Percentiles rank a stretch among this genome's conserved stretches.
Conservation (phyloP, 2,113 vertebrate genomes). For the Cettia cetti region DNA sequence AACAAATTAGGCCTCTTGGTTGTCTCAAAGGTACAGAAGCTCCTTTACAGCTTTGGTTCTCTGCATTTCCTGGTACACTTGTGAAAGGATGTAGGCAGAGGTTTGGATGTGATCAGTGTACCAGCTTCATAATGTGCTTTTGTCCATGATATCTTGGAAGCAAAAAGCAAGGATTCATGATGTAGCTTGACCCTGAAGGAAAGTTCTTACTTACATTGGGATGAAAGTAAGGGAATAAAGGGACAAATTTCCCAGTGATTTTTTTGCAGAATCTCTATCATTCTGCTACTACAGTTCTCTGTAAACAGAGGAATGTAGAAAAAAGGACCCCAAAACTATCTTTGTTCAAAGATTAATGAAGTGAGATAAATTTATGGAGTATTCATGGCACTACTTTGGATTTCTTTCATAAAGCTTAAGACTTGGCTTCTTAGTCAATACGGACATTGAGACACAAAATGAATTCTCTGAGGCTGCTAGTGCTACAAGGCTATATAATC, state of each 20-base stretch:
- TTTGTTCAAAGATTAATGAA: background rate
- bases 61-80: background rate
- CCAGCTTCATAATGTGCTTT: fast-evolving
- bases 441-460: conserved; percentile 5
- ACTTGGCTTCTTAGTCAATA: background rate
- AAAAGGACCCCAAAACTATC: background rate
- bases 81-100: background rate
- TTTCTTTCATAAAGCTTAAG: background rate
- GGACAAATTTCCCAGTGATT: background rate
- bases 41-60: background rate
- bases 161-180: background rate
- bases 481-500: background rate
- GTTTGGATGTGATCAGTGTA: background rate
- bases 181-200: background rate
- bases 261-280: background rate
- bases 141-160: background rate
- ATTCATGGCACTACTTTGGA: background rate
- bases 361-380: conserved; percentile 20
- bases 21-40: background rate
- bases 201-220: background rate
- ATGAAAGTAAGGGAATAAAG: background rate
- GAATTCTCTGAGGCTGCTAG: background rate
- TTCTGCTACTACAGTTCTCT: background rate
- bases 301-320: background rate
- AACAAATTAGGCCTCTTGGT: background rate